These are phyloP conservation scores for Mohoua ochrocephala DNA, from an alignment of 2,113 vertebrate species.

Conservation along the genomic window DNA sequence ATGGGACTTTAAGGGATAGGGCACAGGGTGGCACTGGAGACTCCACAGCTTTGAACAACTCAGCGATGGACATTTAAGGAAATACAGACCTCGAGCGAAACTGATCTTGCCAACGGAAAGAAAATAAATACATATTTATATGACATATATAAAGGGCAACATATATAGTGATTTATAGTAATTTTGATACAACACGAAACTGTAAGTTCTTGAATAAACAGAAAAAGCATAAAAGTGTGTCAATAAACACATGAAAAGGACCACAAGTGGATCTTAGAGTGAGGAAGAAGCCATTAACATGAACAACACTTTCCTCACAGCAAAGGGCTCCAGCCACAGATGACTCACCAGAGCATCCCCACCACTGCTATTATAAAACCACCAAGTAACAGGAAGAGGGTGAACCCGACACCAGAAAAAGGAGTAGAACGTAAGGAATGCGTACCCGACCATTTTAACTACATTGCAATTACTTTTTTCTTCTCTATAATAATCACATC, in stretches of 20 bases:
- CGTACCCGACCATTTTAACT: not conserved
- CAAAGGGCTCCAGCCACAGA: not conserved
- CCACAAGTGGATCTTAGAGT: not conserved
- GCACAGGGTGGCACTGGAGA: not conserved
- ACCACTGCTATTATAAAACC: not conserved
- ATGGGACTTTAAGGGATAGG: not conserved
- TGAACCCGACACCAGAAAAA: not conserved
- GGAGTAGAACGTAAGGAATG: not conserved
- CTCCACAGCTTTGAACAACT: not conserved
- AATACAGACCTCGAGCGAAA: not conserved
- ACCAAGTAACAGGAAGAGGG: not conserved
- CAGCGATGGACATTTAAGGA: not conserved
- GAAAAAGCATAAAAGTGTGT: not conserved
- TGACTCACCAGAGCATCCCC: not conserved
- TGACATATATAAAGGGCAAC: not conserved
- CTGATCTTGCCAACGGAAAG: not conserved
- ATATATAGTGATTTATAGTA: not conserved
- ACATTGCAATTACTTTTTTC: not conserved
- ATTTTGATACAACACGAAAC: not conserved
- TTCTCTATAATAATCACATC: not conserved
- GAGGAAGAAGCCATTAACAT: not conserved
- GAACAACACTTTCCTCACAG: not conserved
- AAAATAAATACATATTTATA: not conserved
- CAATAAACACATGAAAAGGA: not conserved
- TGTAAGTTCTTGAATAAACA: not conserved